Evolutionary conservation across 2,113 vertebrate species (phyloP).

Genomic region (Nannospalax galili): DNA sequence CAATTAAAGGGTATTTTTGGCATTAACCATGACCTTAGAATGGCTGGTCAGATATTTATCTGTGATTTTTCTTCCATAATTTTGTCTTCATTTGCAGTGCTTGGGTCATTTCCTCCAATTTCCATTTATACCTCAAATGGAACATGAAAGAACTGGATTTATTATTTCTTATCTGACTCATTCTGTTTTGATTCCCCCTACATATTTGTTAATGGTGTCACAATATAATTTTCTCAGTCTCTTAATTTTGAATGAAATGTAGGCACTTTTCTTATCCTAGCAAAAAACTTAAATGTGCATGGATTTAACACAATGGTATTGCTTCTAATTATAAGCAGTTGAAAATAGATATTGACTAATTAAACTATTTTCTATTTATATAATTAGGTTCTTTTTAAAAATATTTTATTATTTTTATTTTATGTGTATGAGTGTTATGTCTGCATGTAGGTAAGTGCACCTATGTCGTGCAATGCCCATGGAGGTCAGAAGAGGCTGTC

Average conservation of each 20-base stretch:
- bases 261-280: neutral
- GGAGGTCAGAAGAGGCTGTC: too few species aligned
- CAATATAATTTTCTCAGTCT: slow-evolving; percentile 37
- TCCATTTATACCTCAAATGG: neutral
- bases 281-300: neutral
- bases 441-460: too few species aligned
- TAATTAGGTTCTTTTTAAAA: slow-evolving; percentile 11
- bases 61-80: neutral
- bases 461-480: too few species aligned
- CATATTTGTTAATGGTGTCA: slow-evolving; percentile 31
- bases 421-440: too few species aligned
- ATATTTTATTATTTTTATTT: too few species aligned
- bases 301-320: slow-evolving; percentile 30
- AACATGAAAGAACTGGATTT: neutral
- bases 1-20: neutral
- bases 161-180: neutral
- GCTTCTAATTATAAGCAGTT: neutral
- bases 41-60: neutral
- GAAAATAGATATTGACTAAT: neutral
- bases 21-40: neutral
- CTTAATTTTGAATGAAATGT: slow-evolving; percentile 54
- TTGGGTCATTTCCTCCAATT: neutral
- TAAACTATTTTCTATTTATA: neutral
- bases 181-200: neutral
- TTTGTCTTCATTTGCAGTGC: neutral